Evolutionary conservation across 2,888 invertebrate species (phyloP).

Genomic region (Leucophenga maculata): DNA sequence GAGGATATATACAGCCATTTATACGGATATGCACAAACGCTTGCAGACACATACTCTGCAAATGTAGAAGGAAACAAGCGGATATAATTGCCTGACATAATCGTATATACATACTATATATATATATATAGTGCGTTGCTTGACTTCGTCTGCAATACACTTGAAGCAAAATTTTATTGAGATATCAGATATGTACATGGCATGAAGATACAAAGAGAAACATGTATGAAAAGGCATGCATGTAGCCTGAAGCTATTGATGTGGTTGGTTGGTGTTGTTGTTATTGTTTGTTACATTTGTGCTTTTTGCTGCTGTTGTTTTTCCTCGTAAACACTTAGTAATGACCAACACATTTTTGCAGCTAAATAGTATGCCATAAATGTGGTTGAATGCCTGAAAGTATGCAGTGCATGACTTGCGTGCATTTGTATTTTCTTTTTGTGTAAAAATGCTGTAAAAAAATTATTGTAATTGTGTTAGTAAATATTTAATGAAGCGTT

Average conservation of each 20-base stretch:
- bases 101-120: constrained; percentile 3
- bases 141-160: not conserved
- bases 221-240: no score
- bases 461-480: constrained; percentile 14
- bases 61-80: not conserved
- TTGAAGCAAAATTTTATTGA: no score
- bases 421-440: not conserved
- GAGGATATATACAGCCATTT: constrained; percentile 11
- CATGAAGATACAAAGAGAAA: not conserved
- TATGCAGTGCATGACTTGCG: not conserved
- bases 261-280: not conserved
- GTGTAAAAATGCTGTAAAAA: not conserved
- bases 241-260: not conserved
- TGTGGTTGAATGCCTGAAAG: not conserved
- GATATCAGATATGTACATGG: not conserved
- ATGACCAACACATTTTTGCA: constrained; percentile 8
- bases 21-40: constrained; percentile 16
- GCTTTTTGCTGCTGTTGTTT: not conserved
- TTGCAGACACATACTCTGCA: not conserved
- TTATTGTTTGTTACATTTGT: no score
- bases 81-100: constrained; percentile 25
- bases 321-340: constrained; percentile 17
- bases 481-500: constrained; percentile 12
- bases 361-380: constrained; percentile 8
- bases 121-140: not conserved